Percentiles rank a stretch among this genome's conserved stretches.
Conservation (phyloP, 2,888 invertebrate genomes). For the Nephrocerus scutellatus region DNA sequence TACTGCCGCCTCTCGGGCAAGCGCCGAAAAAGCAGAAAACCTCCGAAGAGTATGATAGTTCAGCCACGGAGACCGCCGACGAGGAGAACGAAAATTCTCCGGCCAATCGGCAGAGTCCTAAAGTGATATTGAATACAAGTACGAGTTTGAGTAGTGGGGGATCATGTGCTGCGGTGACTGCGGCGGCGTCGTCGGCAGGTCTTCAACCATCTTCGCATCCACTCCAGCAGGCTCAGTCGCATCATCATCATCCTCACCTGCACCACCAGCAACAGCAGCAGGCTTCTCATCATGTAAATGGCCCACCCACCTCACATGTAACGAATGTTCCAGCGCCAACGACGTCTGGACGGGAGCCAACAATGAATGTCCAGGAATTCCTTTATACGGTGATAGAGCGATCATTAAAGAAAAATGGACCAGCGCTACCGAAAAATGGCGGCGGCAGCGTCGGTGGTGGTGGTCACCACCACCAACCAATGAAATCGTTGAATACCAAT, state of each 20-base stretch:
- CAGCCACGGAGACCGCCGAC: slow-evolving; percentile 82
- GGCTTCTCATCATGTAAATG: slow-evolving; percentile 15
- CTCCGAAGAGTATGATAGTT: slow-evolving; percentile 63
- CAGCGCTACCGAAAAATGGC: too few relatives aligned
- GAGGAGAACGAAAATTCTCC: slow-evolving; percentile 64
- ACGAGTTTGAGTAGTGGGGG: too few relatives aligned
- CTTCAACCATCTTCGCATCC: slow-evolving; percentile 30
- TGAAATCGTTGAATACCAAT: slow-evolving; percentile 3
- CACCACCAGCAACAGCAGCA: slow-evolving; percentile 8
- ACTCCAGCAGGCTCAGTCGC: slow-evolving; percentile 18
- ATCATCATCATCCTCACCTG: slow-evolving; percentile 34
- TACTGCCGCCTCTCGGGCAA: slow-evolving; percentile 45
- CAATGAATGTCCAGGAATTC: slow-evolving; percentile 72
- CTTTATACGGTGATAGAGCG: slow-evolving; percentile 78
- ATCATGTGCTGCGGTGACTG: slow-evolving; percentile 28
- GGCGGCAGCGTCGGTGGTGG: slow-evolving; percentile 17
- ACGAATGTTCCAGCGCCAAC: too few relatives aligned
- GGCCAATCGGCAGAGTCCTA: slow-evolving; percentile 52
- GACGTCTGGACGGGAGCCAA: slow-evolving; percentile 46
- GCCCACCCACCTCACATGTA: too few relatives aligned
- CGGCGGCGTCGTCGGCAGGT: slow-evolving; percentile 11
- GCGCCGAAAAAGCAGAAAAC: slow-evolving; percentile 47
- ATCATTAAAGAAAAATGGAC: slow-evolving; percentile 61
- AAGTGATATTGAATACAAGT: slow-evolving; percentile 42
- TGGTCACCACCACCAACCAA: slow-evolving; percentile 16